These are phyloP conservation scores for Aphelocoma californica DNA, from an alignment of 2,797 vertebrate species.

Conservation along the genomic window DNA sequence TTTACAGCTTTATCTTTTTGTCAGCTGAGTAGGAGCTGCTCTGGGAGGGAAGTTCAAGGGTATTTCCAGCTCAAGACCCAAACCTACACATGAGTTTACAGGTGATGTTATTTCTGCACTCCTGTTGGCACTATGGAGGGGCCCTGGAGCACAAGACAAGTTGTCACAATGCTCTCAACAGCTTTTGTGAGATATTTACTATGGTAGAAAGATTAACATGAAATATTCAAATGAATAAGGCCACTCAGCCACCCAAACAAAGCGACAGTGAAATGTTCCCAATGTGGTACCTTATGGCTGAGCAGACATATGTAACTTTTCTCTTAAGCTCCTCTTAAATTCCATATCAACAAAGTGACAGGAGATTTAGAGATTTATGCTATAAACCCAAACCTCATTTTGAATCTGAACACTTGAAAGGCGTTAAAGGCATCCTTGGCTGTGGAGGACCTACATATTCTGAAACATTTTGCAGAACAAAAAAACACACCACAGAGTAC, in stretches of 20 bases:
- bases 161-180: not conserved
- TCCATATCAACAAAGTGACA: not conserved
- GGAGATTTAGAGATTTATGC: not conserved
- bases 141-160: not conserved
- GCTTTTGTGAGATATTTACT: not conserved
- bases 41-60: not conserved
- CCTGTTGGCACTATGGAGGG: not conserved
- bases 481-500: fast-evolving
- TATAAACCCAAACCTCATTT: not conserved
- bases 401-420: not conserved
- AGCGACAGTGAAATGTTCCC: not conserved
- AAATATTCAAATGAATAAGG: not conserved
- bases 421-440: not conserved
- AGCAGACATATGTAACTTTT: not conserved
- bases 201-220: not conserved
- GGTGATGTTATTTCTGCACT: not conserved
- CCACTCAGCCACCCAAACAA: not conserved
- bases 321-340: not conserved
- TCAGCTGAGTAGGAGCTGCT: not conserved
- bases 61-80: not conserved
- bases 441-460: not conserved
- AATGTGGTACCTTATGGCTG: not conserved
- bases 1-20: not conserved
- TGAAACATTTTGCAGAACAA: not conserved
- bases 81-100: not conserved